Base-by-base conservation (phyloP, 2,888 invertebrate species). In the Myopa testacea region DNA sequence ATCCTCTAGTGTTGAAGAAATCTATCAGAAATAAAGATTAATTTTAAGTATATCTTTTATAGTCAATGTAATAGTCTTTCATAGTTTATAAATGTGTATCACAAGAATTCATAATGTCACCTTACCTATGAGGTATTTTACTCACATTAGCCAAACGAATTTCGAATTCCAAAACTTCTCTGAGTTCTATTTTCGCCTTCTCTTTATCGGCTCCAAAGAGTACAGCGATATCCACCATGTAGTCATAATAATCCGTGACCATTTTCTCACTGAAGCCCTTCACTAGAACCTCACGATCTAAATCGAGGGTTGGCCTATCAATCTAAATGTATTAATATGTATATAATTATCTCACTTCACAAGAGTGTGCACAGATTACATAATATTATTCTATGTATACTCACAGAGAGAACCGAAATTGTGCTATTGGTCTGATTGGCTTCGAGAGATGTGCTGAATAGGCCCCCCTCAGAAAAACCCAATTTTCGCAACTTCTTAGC, bases 371-470 rank as follows among this genome's bases (percentile, higher is more conserved):
- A 1, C 14, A 52, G 10, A n/a, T n/a, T 58, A 58, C n/a, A 45
- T 45, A 10, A 45, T 8, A 45, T 14, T 16, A 10, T 4, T 8
- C n/a, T 62, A 7, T n/a, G n/a, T n/a, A n/a, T 7, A 77, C 72
- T 92, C 91, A 96, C 96, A 90, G 96, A 96, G 85, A 97, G 95
- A 73, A 95, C 92, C 80, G 96, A 92, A 84, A 92, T 92, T 0
- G 95, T 94, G 62, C 96, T 96, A 88, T 97, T 97, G 89, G 96
- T 96, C 89, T 97, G 97, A 7, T 95, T 94, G 52, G 95, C 94
- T 52, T 95, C 94, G 85, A 97, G 94, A 62, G 96, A 96, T 88
- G 97, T 96, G 87, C 97, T 96, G 62, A 97, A 91, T 88, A 97
- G 94, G 87, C 96, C 96, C 89, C 97, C 96, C 79, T 96, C 94